These are phyloP conservation scores for Leucozona laternaria DNA, from an alignment of 2,888 invertebrate genomes.

Conservation along the genomic window DNA sequence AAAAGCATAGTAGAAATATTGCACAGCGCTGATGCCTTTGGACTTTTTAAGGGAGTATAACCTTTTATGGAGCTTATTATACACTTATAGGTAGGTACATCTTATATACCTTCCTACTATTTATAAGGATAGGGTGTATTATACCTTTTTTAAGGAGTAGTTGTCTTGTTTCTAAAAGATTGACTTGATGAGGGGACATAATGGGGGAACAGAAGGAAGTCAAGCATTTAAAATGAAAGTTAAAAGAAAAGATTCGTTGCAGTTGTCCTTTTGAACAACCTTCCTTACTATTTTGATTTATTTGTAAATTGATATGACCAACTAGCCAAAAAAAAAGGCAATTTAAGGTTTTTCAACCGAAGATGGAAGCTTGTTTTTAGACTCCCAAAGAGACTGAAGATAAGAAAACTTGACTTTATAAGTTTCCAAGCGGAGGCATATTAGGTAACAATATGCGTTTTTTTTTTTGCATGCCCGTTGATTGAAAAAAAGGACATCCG, in stretches of 20 bases:
- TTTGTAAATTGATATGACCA: neutral
- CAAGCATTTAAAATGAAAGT: neutral
- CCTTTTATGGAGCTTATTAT: conserved; percentile 47
- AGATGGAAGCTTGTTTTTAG: neutral
- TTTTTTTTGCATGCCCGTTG: too few relatives aligned
- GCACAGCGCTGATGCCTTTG: neutral
- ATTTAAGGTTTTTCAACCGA: neutral
- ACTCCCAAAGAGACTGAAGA: too few relatives aligned
- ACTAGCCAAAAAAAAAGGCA: neutral
- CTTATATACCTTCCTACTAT: too few relatives aligned
- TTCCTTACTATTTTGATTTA: neutral
- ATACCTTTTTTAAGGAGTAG: neutral
- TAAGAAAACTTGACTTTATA: too few relatives aligned
- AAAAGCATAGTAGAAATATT: neutral
- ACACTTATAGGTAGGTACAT: neutral
- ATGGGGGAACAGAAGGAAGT: neutral
- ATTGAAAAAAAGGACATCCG: too few relatives aligned
- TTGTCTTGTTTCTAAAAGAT: neutral
- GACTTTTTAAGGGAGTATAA: conserved; percentile 25
- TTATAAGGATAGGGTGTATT: conserved; percentile 11
- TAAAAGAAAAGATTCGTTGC: neutral
- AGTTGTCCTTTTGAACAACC: neutral
- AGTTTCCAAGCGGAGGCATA: too few relatives aligned
- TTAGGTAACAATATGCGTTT: too few relatives aligned
- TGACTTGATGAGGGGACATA: neutral